Percentiles rank a stretch among this genome's conserved stretches.
Conservation (phyloP, 2,797 vertebrate genomes). For the Gobio occitaniae region DNA sequence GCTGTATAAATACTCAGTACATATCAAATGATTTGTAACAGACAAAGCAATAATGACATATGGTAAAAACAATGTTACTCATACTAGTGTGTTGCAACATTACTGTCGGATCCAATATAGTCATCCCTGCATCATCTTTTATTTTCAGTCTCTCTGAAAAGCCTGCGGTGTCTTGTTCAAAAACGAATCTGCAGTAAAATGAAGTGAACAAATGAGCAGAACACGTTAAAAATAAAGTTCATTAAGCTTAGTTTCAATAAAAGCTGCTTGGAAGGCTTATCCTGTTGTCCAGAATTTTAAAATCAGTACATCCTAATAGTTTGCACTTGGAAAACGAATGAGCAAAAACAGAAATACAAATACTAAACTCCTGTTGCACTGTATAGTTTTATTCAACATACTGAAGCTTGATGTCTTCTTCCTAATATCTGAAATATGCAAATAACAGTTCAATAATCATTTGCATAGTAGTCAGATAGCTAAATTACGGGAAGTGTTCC, state of each 20-base stretch:
- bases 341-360: not conserved
- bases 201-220: not conserved
- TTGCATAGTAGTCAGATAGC: not conserved
- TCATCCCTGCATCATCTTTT: not conserved
- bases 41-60: too few relatives aligned
- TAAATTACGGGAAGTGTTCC: slow-evolving; percentile 24
- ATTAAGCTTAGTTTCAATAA: too few relatives aligned
- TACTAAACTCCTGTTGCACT: not conserved
- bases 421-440: slow-evolving; percentile 23
- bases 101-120: not conserved
- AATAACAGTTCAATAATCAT: slow-evolving; percentile 30
- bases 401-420: slow-evolving; percentile 5
- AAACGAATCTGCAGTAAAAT: not conserved
- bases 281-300: not conserved
- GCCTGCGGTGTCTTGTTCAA: not conserved
- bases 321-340: not conserved
- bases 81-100: too few relatives aligned
- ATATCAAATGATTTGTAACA: too few relatives aligned
- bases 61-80: not conserved
- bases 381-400: slow-evolving; percentile 3
- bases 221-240: too few relatives aligned
- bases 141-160: not conserved
- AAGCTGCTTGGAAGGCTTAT: not conserved
- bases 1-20: too few relatives aligned
- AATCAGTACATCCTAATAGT: not conserved